Conservation (phyloP, 1,140 invertebrate genomes). For the Mercenaria mercenaria region DNA sequence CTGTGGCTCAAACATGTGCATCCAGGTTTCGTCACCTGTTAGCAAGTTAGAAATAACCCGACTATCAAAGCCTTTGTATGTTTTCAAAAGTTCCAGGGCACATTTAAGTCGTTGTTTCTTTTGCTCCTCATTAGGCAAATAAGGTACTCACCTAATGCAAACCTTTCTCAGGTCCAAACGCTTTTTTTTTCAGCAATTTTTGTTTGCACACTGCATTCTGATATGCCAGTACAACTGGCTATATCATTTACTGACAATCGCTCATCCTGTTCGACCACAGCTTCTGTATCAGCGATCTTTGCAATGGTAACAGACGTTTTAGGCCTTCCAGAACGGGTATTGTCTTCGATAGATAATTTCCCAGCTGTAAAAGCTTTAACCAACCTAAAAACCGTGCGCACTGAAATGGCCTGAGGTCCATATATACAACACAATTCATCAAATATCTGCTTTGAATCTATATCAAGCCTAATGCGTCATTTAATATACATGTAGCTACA, state of each 20-base stretch:
- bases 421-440: background rate
- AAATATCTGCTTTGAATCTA: background rate
- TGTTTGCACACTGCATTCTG: too few species aligned
- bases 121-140: too few species aligned
- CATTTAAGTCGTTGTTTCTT: too few species aligned
- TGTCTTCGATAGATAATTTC: background rate
- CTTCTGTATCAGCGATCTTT: background rate
- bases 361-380: background rate
- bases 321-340: constrained; percentile 21
- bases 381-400: background rate
- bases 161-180: too few species aligned
- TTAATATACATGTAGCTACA: too few species aligned
- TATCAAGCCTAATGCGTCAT: background rate
- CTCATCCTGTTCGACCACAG: background rate
- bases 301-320: background rate
- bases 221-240: background rate
- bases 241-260: background rate
- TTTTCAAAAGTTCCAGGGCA: too few species aligned
- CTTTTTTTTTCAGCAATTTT: too few species aligned
- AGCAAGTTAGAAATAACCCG: too few species aligned
- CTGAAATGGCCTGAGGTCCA: background rate
- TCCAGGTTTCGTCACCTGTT: too few species aligned
- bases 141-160: too few species aligned
- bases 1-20: too few species aligned
- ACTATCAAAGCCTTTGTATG: too few species aligned